phyloP scores from a whole-genome alignment of 2,888 invertebrate genomes.

The Hydriomena furcata region DNA sequence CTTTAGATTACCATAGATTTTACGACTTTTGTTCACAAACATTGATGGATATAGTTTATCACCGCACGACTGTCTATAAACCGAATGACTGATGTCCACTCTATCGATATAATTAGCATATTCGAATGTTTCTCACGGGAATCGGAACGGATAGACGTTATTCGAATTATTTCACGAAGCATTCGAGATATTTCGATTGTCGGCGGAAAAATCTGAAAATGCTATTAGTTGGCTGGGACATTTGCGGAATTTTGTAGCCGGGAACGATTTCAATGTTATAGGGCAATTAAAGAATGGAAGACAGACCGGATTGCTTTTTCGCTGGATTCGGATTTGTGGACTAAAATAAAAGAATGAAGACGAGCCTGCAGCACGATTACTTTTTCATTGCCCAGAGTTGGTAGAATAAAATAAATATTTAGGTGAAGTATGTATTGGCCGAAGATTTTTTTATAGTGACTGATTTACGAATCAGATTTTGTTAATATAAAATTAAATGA shows the following conservation, averaged over 20 bases:
- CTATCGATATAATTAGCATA: constrained; percentile 42
- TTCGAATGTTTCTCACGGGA: constrained; percentile 53
- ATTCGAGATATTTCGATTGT: constrained; percentile 40
- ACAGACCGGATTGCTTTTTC: constrained; percentile 9
- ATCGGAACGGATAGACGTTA: constrained; percentile 32
- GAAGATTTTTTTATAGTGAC: too few species aligned
- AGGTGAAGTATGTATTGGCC: too few species aligned
- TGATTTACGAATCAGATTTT: too few species aligned
- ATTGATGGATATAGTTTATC: constrained; percentile 26
- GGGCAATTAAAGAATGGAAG: constrained; percentile 23
- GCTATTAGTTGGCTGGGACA: constrained; percentile 17
- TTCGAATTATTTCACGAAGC: constrained; percentile 37
- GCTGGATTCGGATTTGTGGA: constrained; percentile 5
- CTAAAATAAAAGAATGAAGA: constrained; percentile 9
- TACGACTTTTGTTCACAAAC: constrained; percentile 7
- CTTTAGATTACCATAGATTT: constrained; percentile 12
- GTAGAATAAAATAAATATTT: too few species aligned
- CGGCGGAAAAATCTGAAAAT: constrained; percentile 24
- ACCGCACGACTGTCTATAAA: constrained; percentile 27
- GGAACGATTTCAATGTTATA: constrained; percentile 24
- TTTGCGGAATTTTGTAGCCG: constrained; percentile 36
- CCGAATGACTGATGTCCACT: constrained; percentile 32
- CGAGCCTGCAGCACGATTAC: not conserved
- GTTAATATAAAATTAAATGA: too few species aligned
- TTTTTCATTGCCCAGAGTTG: constrained; percentile 1